Conservation (phyloP, 2,888 invertebrate species). For the Epirrhoe tristata region DNA sequence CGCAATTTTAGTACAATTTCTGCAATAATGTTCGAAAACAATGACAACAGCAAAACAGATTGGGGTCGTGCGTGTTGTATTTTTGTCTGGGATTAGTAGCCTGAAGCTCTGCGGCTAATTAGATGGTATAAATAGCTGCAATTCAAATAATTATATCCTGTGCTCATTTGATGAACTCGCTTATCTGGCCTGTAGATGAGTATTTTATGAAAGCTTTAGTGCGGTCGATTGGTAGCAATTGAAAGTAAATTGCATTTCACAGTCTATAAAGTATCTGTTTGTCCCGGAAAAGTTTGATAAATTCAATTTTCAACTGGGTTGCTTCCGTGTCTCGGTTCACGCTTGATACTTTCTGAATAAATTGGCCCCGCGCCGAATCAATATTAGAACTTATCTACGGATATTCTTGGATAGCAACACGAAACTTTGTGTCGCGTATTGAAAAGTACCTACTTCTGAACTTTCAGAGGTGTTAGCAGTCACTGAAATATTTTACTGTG, state of each 20-base stretch:
- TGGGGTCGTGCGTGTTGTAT: slow-evolving; percentile 1
- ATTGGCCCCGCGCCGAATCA: slow-evolving; percentile 72
- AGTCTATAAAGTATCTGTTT: slow-evolving; percentile 81
- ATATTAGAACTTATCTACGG: slow-evolving; percentile 58
- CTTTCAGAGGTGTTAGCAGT: slow-evolving; percentile 2
- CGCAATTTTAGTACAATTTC: neutral
- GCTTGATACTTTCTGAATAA: slow-evolving; percentile 82
- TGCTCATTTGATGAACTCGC: slow-evolving; percentile 4
- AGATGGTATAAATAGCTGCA: slow-evolving; percentile 6
- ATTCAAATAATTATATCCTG: slow-evolving; percentile 12
- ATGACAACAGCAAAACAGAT: slow-evolving; percentile 6
- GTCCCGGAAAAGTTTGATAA: slow-evolving; percentile 81
- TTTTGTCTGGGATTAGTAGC: neutral
- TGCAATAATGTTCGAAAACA: neutral
- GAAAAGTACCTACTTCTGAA: slow-evolving; percentile 23
- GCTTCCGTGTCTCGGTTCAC: slow-evolving; percentile 77
- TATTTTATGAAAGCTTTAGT: slow-evolving; percentile 38
- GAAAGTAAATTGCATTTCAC: slow-evolving; percentile 81
- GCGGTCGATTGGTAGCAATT: slow-evolving; percentile 69
- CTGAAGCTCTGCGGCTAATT: slow-evolving; percentile 14
- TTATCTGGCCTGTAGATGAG: slow-evolving; percentile 1
- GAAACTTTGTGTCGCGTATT: slow-evolving; percentile 36
- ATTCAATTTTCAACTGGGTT: slow-evolving; percentile 80
- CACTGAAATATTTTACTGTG: neutral
- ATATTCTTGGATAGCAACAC: slow-evolving; percentile 33